Percentiles rank a stretch among this genome's conserved stretches.
Conservation (phyloP, 2,113 vertebrate species). For the Noturus placidus region DNA sequence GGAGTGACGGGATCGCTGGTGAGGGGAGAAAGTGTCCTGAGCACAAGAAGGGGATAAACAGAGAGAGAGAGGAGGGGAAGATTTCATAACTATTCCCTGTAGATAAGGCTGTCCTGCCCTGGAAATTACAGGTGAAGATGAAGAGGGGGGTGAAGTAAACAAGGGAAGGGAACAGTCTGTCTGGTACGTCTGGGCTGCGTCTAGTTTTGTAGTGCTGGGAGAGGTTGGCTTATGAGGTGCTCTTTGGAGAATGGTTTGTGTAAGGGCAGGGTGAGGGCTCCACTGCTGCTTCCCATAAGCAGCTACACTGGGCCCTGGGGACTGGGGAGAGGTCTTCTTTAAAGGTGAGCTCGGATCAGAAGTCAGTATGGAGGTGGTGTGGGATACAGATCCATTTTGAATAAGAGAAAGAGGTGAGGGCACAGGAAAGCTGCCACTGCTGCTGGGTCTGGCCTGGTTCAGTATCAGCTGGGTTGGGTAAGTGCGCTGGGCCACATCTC, state of each 20-base stretch:
- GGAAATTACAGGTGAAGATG: conserved; percentile 66
- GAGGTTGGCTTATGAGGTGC: conserved; percentile 68
- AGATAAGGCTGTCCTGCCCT: conserved; percentile 54
- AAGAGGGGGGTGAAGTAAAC: conserved; percentile 50
- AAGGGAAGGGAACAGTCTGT: conserved; percentile 58
- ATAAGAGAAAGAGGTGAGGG: conserved; percentile 35
- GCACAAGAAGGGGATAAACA: conserved; percentile 53
- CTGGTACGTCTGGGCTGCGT: conserved; percentile 56
- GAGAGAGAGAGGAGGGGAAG: conserved; percentile 60
- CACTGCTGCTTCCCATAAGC: conserved; percentile 62
- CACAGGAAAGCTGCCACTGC: conserved; percentile 43
- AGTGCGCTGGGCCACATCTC: conserved; percentile 67
- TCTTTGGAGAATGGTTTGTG: conserved; percentile 68
- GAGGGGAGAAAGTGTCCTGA: conserved; percentile 67
- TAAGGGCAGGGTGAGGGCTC: conserved; percentile 62
- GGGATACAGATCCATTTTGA: conserved; percentile 48
- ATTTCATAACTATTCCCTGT: conserved; percentile 58
- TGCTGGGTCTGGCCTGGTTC: conserved; percentile 60
- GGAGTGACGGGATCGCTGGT: conserved; percentile 69
- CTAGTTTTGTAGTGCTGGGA: conserved; percentile 62
- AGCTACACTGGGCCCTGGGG: conserved; percentile 56
- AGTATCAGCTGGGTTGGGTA: conserved; percentile 61
- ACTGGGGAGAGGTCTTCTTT: conserved; percentile 54
- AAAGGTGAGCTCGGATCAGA: conserved; percentile 54
- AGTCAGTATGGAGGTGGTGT: conserved; percentile 33